A percentile compares a stretch with the other conserved stretches of the same genome.
These are phyloP conservation scores for Erinaceus europaeus DNA, from an alignment of 2,113 vertebrate species.

Conservation along the genomic window DNA sequence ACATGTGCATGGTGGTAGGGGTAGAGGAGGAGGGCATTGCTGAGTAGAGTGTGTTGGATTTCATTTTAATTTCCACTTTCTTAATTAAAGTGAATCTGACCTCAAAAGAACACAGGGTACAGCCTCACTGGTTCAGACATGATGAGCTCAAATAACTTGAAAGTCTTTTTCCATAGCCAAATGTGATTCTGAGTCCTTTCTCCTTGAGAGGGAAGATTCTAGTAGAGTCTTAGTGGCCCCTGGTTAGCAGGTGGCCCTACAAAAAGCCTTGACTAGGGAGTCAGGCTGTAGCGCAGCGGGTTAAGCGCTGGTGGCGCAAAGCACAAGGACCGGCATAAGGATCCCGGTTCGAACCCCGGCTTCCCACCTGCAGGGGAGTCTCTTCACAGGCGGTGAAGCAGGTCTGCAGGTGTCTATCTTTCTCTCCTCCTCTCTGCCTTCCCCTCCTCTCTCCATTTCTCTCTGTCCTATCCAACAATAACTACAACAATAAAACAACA, in stretches of 20 bases:
- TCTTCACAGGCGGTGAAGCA: too few relatives aligned
- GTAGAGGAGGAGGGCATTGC: too few relatives aligned
- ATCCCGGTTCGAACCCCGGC: too few relatives aligned
- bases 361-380: too few relatives aligned
- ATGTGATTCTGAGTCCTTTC: background rate
- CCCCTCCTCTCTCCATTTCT: too few relatives aligned
- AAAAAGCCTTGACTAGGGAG: background rate
- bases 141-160: background rate
- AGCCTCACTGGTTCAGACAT: constrained; percentile 23
- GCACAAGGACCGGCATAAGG: too few relatives aligned
- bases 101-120: constrained; percentile 48
- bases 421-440: too few relatives aligned
- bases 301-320: too few relatives aligned
- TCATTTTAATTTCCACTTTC: background rate
- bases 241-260: background rate
- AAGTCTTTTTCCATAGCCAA: background rate
- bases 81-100: constrained; percentile 49
- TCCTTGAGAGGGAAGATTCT: background rate
- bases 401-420: too few relatives aligned
- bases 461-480: too few relatives aligned
- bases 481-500: too few relatives aligned
- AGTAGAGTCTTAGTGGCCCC: background rate
- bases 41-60: constrained; percentile 15
- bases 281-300: too few relatives aligned
- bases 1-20: background rate